phyloP scores from a whole-genome alignment of 2,888 invertebrate species.

The Thelaira solivaga region DNA sequence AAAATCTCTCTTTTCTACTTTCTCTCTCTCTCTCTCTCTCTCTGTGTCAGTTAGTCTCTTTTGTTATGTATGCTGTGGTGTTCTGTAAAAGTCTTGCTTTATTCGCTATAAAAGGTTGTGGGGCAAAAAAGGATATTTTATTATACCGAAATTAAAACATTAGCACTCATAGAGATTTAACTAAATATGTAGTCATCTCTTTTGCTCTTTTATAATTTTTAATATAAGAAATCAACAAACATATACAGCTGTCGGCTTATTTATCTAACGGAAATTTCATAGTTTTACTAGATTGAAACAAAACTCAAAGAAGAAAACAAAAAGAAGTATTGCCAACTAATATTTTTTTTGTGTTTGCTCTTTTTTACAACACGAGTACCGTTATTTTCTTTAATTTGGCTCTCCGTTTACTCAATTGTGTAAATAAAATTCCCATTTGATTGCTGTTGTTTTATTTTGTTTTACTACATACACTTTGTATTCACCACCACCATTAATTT shows the following conservation, averaged over 20 bases:
- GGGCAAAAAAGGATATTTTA: constrained; percentile 75
- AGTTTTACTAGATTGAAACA: constrained; percentile 38
- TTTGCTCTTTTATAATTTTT: constrained; percentile 36
- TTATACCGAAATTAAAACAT: constrained; percentile 71
- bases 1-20: too few species aligned
- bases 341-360: background rate
- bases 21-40: background rate
- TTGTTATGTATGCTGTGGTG: too few species aligned
- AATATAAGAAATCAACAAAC: constrained; percentile 28
- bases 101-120: too few species aligned
- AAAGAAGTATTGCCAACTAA: constrained; percentile 49
- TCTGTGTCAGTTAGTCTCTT: background rate
- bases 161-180: background rate
- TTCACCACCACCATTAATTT: constrained; percentile 8
- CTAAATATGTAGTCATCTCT: constrained; percentile 52
- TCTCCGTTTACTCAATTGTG: background rate
- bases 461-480: too few species aligned
- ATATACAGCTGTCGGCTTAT: constrained; percentile 38
- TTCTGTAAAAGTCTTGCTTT: too few species aligned
- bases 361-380: background rate
- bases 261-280: constrained; percentile 39
- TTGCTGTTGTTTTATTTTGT: constrained; percentile 9
- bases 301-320: background rate
- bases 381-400: constrained; percentile 1
- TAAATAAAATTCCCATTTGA: constrained; percentile 7